These are phyloP conservation scores for Drosophila quinaria DNA, from an alignment of 2,888 invertebrate species.

Conservation along the genomic window DNA sequence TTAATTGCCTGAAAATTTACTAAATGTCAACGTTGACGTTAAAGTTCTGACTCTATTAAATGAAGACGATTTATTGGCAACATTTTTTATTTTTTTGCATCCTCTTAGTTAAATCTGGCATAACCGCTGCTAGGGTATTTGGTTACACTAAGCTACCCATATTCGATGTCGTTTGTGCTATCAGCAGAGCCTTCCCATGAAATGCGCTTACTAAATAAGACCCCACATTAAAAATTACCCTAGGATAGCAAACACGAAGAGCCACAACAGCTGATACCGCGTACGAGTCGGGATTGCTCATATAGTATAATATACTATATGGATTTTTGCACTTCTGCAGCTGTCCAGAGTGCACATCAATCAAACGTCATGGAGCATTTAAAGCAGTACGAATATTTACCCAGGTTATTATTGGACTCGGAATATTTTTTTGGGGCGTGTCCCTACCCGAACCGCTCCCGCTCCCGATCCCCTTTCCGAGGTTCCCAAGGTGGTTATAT, in stretches of 20 bases:
- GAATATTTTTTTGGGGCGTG: constrained; percentile 54
- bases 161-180: constrained; percentile 28
- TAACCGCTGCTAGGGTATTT: not conserved
- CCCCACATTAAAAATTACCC: constrained; percentile 68
- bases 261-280: constrained; percentile 65
- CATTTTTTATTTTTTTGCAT: not conserved
- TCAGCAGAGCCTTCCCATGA: constrained; percentile 34
- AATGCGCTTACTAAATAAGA: constrained; percentile 66
- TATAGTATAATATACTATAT: constrained; percentile 12
- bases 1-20: too few species aligned
- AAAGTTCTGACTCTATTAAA: not conserved
- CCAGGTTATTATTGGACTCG: constrained; percentile 59
- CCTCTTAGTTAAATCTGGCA: not conserved
- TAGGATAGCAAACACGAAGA: constrained; percentile 72
- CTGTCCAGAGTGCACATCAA: constrained; percentile 73
- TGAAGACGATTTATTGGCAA: not conserved
- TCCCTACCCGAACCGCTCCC: constrained; percentile 24
- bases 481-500: constrained; percentile 32
- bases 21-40: too few species aligned
- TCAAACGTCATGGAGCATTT: constrained; percentile 75
- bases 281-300: constrained; percentile 15
- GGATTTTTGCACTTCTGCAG: constrained; percentile 53
- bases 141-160: not conserved
- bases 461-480: not conserved
- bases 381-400: constrained; percentile 59